phyloP scores from a whole-genome alignment of 2,113 vertebrate genomes.

The Lathamus discolor region DNA sequence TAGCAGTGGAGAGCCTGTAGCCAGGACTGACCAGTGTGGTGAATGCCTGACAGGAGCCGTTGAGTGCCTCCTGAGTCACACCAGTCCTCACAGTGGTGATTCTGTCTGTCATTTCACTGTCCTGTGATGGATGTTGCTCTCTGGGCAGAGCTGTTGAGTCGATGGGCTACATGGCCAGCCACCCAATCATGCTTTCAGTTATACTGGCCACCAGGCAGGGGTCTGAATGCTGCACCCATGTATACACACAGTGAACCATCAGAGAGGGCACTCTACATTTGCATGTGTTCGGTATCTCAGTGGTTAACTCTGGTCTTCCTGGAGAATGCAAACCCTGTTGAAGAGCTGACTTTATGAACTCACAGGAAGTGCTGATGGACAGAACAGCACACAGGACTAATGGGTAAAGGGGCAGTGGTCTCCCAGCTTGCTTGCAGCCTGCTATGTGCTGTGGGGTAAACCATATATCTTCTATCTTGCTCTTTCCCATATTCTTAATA shows the following conservation, averaged over 20 bases:
- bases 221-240: background rate
- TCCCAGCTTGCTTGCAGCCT: background rate
- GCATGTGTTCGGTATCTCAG: background rate
- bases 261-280: background rate
- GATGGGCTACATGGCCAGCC: fast-evolving
- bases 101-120: background rate
- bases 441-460: background rate
- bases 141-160: fast-evolving
- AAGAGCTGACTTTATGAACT: background rate
- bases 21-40: background rate
- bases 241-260: background rate
- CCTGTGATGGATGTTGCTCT: background rate
- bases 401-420: background rate
- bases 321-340: background rate
- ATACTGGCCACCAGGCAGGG: background rate
- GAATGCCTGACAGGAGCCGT: background rate
- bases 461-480: background rate
- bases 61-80: background rate
- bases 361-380: background rate
- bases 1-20: fast-evolving
- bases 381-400: background rate
- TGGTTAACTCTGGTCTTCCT: background rate
- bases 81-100: fast-evolving
- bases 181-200: background rate
- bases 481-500: background rate